Evolutionary conservation across 2,888 invertebrate species (phyloP).

Genomic region (Amitus sp.): DNA sequence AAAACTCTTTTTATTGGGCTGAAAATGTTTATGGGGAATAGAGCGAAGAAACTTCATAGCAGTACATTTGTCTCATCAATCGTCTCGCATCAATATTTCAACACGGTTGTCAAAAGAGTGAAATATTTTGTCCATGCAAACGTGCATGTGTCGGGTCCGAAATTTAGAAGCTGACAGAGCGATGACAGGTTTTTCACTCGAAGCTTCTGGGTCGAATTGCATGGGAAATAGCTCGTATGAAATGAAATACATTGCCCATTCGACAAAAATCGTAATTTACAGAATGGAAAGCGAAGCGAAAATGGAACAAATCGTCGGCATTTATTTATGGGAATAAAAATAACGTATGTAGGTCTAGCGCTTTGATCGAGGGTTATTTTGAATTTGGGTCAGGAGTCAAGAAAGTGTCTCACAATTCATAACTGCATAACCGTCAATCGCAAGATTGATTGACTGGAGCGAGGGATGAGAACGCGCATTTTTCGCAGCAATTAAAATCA

Average conservation of each 20-base stretch:
- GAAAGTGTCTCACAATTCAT: background rate
- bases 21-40: too few species aligned
- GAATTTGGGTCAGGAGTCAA: constrained; percentile 5
- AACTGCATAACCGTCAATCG: background rate
- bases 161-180: background rate
- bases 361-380: constrained; percentile 7
- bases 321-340: background rate
- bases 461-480: background rate
- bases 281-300: too few species aligned
- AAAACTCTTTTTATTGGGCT: too few species aligned
- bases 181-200: background rate
- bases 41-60: too few species aligned
- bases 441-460: background rate
- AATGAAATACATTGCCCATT: too few species aligned
- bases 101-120: too few species aligned
- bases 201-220: background rate
- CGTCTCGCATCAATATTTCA: too few species aligned
- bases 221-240: background rate
- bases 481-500: background rate
- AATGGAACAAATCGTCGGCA: too few species aligned
- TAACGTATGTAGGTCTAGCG: background rate
- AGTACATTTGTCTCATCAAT: too few species aligned
- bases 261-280: too few species aligned
- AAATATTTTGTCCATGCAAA: too few species aligned
- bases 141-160: background rate